Conservation (phyloP, 2,113 vertebrate species). For the Orycteropus afer region DNA sequence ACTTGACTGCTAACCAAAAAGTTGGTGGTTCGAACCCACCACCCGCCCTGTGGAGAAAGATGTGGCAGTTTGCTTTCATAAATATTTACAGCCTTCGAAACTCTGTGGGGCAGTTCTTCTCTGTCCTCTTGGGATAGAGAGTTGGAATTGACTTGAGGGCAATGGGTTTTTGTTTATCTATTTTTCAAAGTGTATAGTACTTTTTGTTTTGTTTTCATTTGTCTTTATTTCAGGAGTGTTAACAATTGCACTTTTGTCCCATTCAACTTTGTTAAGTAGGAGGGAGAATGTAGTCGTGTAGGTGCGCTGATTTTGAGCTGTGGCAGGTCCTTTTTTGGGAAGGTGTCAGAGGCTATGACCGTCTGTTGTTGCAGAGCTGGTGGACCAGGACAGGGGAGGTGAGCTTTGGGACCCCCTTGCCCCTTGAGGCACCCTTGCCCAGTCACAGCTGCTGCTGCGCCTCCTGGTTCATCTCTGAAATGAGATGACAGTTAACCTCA, state of each 20-base stretch:
- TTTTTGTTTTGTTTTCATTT: background rate
- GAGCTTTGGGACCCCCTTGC: background rate
- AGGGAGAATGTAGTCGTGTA: background rate
- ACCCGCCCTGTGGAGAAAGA: background rate
- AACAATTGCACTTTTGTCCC: background rate
- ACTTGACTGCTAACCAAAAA: background rate
- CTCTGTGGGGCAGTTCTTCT: background rate
- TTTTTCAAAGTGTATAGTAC: background rate
- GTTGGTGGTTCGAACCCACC: background rate
- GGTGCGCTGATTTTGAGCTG: background rate
- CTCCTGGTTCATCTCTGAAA: background rate
- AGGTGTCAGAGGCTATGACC: background rate
- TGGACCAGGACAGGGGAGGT: background rate
- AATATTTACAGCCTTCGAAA: background rate
- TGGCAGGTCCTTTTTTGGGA: background rate
- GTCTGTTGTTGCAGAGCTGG: background rate
- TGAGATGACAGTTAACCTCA: background rate
- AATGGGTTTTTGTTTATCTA: background rate
- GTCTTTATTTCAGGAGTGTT: background rate
- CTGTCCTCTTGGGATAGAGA: background rate
- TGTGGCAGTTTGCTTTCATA: background rate
- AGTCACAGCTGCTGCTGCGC: too few relatives aligned
- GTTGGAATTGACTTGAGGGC: background rate
- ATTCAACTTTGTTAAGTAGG: background rate
- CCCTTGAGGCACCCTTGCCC: background rate